Conservation (phyloP, 2,888 invertebrate genomes). For the Escarpia spicata region DNA sequence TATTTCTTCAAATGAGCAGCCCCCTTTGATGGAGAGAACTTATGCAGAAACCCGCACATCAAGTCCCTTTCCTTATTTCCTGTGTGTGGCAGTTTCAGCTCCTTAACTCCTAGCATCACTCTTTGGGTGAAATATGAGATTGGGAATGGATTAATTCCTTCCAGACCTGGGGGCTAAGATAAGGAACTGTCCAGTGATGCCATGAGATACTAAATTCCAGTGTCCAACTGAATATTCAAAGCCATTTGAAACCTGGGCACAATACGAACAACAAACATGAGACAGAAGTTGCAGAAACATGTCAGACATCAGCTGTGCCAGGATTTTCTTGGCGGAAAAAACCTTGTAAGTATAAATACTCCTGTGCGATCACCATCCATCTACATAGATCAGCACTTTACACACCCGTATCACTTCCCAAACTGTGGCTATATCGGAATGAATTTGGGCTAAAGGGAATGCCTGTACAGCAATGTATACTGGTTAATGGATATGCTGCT, state of each 20-base stretch:
- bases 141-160: neutral
- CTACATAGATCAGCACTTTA: constrained; percentile 13
- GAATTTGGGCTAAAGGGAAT: neutral
- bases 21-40: neutral
- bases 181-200: neutral
- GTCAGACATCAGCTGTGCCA: neutral
- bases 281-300: neutral
- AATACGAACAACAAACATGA: neutral
- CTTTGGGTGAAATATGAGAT: neutral
- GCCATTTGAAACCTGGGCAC: neutral
- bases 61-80: neutral
- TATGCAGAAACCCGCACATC: neutral
- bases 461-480: too few relatives aligned
- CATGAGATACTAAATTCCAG: neutral
- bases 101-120: neutral
- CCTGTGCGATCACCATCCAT: neutral
- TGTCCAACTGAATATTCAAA: neutral
- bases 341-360: neutral
- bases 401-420: neutral
- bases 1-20: neutral
- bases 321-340: neutral
- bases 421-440: neutral
- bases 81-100: neutral
- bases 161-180: neutral
- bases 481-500: too few relatives aligned